Base-by-base conservation (phyloP, 2,888 invertebrate species). In the Amiota communis region DNA sequence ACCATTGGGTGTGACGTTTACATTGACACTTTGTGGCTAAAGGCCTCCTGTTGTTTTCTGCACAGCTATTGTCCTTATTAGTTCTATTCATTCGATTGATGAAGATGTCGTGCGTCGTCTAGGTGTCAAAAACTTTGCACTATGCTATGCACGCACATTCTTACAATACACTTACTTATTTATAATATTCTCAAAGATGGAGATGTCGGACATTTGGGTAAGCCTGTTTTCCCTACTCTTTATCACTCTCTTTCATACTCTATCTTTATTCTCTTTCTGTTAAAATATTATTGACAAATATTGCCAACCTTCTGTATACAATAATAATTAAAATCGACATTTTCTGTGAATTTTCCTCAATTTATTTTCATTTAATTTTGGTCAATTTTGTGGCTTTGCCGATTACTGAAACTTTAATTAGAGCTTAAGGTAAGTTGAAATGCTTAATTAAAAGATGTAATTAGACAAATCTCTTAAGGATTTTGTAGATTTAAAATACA, bases 321-420 rank as follows among this genome's bases (percentile, higher is more conserved):
- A n/a, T n/a, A n/a, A n/a, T n/a, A 82, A 83, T 85, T 85, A 83
- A 83, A 83, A 80, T 81, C 78, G 77, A 80, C 85, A 82, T 85
- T 85, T 77, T 36, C 36, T 36, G 36, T 36, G 36, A 6, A 36
- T 6, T 36, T 36, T 6, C 76, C 74, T 76, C 76, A 77, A 78
- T 63, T 36, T 48, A 49, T 20, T 17, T 59, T 6, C 79, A 83
- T 78, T 81, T 76, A 80, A 72, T 64, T 64, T 71, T 70, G 17
- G n/a, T 48, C 57, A 57, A 48, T 15, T 23, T 49, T 51, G 49
- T 46, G 49, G 36, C 47, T 15, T 65, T 63, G 4, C 77, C 81
- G 82, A 85, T 83, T 83, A 82, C 78, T 79, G 76, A 85, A n/a
- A 83, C 79, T 80, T 83, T 82, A 83, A 83, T 83, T 82, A 81